Conservation (phyloP, 2,888 invertebrate species). For the Reticulitermes lucifugus region DNA sequence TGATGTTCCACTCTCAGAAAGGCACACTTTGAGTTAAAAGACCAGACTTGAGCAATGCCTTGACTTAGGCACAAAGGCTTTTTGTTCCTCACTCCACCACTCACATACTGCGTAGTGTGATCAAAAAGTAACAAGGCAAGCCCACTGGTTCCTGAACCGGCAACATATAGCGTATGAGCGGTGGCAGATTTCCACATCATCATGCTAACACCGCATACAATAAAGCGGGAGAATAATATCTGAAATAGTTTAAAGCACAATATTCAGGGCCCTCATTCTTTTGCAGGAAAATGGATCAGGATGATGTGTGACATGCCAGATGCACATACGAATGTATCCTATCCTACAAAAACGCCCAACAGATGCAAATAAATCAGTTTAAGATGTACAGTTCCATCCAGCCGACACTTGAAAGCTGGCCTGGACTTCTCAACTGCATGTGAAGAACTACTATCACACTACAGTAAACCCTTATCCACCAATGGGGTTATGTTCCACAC, state of each 20-base stretch:
- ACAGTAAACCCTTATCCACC: no score
- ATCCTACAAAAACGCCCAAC: no score
- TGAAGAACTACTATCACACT: no score
- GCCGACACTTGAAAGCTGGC: no score
- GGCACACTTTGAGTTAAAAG: constrained; percentile 17
- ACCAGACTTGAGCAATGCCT: background rate
- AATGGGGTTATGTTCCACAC: no score
- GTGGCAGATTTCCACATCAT: background rate
- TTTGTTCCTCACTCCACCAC: background rate
- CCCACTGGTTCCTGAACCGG: background rate
- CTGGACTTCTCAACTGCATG: no score
- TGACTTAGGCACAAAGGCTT: background rate
- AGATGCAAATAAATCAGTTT: no score
- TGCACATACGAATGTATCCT: no score
- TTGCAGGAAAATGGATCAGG: no score
- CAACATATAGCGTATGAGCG: background rate
- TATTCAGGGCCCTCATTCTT: background rate
- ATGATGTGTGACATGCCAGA: no score
- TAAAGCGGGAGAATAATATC: background rate
- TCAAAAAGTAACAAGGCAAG: background rate
- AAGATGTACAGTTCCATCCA: no score
- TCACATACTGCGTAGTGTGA: background rate
- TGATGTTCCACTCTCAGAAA: background rate
- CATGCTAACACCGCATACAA: no score
- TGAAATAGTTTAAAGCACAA: background rate